Conservation (phyloP, 2,888 invertebrate species). For the Meandrusa payeni region DNA sequence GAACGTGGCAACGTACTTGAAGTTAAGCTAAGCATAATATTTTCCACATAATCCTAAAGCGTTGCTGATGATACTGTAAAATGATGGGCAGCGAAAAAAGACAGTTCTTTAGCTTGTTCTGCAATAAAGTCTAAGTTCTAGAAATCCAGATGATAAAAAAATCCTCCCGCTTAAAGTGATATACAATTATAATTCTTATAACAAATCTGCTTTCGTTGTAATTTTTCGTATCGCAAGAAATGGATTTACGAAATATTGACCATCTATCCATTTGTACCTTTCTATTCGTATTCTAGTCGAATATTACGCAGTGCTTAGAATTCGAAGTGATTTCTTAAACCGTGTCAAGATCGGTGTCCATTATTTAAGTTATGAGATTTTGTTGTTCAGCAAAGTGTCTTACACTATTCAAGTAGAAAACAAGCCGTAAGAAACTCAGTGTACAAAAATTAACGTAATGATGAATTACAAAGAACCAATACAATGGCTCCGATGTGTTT, state of each 20-base stretch:
- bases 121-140: no score
- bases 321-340: slow-evolving; percentile 63
- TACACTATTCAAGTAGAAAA: slow-evolving; percentile 46
- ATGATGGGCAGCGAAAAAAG: no score
- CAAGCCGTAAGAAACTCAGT: slow-evolving; percentile 40
- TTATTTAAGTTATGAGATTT: slow-evolving; percentile 51
- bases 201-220: no score
- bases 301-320: slow-evolving; percentile 58
- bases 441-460: slow-evolving; percentile 33
- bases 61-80: no score
- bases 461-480: slow-evolving; percentile 38
- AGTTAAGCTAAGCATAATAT: no score
- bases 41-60: no score
- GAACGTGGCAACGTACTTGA: no score
- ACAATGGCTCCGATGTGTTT: slow-evolving; percentile 40
- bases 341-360: slow-evolving; percentile 70
- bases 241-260: slow-evolving; percentile 46
- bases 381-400: slow-evolving; percentile 43
- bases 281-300: slow-evolving; percentile 58
- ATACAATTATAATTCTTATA: no score
- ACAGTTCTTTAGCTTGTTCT: no score
- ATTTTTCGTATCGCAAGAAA: no score
- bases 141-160: no score
- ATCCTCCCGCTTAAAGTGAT: no score
- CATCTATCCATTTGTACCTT: slow-evolving; percentile 41